phyloP scores from a whole-genome alignment of 2,888 invertebrate species.

The Scaeva pyrastri region DNA sequence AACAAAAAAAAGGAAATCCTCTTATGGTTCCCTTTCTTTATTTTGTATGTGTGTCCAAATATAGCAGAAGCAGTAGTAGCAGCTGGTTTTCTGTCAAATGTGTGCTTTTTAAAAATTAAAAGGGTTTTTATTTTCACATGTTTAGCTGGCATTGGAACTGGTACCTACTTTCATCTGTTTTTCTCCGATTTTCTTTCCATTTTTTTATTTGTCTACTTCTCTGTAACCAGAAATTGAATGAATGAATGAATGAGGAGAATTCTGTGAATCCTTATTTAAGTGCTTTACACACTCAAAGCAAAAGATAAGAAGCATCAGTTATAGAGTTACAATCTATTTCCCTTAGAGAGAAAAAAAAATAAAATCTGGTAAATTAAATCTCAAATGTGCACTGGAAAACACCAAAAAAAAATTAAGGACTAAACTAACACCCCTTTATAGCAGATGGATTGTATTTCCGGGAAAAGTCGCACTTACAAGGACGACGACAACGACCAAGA shows the following conservation, averaged over 20 bases:
- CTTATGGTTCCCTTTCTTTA: constrained; percentile 36
- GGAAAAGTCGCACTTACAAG: constrained; percentile 49
- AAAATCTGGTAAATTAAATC: constrained; percentile 66
- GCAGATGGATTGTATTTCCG: constrained; percentile 34
- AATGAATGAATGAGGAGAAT: constrained; percentile 39
- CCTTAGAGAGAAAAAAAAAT: background rate
- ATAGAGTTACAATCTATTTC: background rate
- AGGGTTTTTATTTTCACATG: constrained; percentile 69
- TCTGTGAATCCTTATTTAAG: constrained; percentile 60
- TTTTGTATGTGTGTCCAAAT: background rate
- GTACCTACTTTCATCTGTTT: background rate
- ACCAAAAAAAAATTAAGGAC: background rate
- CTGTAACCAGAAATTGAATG: constrained; percentile 60
- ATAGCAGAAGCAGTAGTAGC: background rate
- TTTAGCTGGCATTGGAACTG: no score
- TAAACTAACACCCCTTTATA: background rate
- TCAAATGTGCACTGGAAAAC: constrained; percentile 26
- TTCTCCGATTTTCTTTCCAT: background rate
- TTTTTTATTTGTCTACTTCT: background rate
- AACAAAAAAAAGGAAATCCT: constrained; percentile 43
- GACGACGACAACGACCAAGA: no score
- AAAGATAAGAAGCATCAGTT: constrained; percentile 53
- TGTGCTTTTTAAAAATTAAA: constrained; percentile 72
- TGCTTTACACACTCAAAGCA: constrained; percentile 62
- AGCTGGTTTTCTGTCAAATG: constrained; percentile 55